These are phyloP conservation scores for Iguana delicatissima DNA, from an alignment of 2,797 vertebrate species.

Conservation along the genomic window DNA sequence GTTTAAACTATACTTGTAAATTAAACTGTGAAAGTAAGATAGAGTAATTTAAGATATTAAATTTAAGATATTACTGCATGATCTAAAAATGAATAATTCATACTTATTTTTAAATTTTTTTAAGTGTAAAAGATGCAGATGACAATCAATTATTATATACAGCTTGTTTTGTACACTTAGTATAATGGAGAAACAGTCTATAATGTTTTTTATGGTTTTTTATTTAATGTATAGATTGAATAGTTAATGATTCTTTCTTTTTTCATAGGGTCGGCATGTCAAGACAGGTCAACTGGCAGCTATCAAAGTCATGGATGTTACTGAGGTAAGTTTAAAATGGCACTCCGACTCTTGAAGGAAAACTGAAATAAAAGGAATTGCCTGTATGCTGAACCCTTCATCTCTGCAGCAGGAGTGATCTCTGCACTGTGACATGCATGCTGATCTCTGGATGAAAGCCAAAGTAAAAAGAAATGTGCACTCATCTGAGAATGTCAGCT, in stretches of 20 bases:
- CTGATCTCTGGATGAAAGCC: constrained; percentile 1
- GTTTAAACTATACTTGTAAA: background rate
- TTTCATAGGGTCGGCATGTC: constrained; percentile 95
- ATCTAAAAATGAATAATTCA: constrained; percentile 11
- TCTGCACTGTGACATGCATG: background rate
- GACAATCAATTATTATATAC: background rate
- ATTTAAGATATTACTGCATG: constrained; percentile 24
- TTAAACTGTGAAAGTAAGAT: background rate
- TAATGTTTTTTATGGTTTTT: background rate
- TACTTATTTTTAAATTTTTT: background rate
- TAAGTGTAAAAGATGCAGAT: background rate
- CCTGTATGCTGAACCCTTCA: background rate
- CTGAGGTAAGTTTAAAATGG: constrained; percentile 87
- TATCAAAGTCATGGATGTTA: constrained; percentile 99
- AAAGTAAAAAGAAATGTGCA: constrained; percentile 20
- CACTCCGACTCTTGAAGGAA: background rate
- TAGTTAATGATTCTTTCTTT: constrained; percentile 37
- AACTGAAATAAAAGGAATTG: background rate
- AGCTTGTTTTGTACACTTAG: constrained; percentile 3
- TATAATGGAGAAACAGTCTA: background rate
- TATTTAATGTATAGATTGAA: constrained; percentile 20
- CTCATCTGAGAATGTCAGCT: constrained; percentile 8
- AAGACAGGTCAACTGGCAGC: constrained; percentile 98
- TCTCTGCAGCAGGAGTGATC: background rate
- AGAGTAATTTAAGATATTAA: background rate